A percentile compares a stretch with the other conserved stretches of the same genome.
Evolutionary conservation across 2,888 invertebrate genomes (phyloP).

Genomic region (Boloria selene): DNA sequence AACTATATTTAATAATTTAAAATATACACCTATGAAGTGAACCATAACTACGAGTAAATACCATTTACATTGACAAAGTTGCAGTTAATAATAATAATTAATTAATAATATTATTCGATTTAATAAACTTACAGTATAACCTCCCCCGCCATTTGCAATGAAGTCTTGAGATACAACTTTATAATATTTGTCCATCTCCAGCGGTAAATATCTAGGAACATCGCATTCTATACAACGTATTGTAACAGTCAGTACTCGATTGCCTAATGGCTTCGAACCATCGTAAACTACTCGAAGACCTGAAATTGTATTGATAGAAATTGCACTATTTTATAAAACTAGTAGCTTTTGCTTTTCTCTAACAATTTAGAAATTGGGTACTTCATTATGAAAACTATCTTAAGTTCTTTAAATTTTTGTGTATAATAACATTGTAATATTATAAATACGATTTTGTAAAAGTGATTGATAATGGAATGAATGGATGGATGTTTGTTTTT

Average conservation of each 20-base stretch:
- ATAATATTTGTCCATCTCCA: slow-evolving; percentile 82
- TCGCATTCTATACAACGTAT: slow-evolving; percentile 84
- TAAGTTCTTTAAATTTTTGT: background rate
- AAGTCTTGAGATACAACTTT: slow-evolving; percentile 83
- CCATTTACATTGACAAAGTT: too few relatives aligned
- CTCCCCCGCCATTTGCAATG: slow-evolving; percentile 85
- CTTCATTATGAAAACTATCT: background rate
- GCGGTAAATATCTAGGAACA: slow-evolving; percentile 82
- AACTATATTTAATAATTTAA: too few relatives aligned
- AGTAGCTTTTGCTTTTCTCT: background rate
- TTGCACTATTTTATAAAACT: slow-evolving; percentile 7
- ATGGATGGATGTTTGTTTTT: too few relatives aligned
- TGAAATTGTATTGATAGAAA: slow-evolving; percentile 47
- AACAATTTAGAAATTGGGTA: background rate
- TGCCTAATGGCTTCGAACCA: slow-evolving; percentile 78
- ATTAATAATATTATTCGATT: too few relatives aligned
- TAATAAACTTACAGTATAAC: slow-evolving; percentile 75
- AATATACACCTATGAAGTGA: too few relatives aligned
- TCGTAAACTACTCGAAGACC: slow-evolving; percentile 83
- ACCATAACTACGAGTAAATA: too few relatives aligned
- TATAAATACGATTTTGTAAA: too few relatives aligned
- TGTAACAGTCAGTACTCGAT: slow-evolving; percentile 79
- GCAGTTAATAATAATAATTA: too few relatives aligned
- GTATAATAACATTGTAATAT: background rate
- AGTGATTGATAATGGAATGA: too few relatives aligned